phyloP scores from a whole-genome alignment of 2,888 invertebrate species.

The Pammene fasciana region DNA sequence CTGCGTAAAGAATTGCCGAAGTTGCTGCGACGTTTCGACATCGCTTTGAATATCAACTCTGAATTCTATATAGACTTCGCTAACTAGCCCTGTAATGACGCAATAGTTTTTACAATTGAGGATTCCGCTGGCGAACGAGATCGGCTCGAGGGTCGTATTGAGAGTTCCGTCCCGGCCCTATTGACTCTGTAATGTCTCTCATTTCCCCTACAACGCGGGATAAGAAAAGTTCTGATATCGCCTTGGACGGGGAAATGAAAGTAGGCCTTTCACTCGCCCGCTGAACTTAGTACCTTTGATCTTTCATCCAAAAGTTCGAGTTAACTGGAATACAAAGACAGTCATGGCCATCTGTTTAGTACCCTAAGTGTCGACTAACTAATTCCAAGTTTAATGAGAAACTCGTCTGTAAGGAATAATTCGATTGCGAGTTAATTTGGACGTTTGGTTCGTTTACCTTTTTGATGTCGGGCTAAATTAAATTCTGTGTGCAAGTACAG shows the following conservation, averaged over 20 bases:
- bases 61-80: constrained; percentile 45
- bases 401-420: constrained; percentile 70
- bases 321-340: constrained; percentile 75
- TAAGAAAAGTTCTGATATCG: constrained; percentile 77
- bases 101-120: constrained; percentile 53
- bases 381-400: constrained; percentile 78
- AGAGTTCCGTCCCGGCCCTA: constrained; percentile 72
- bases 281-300: constrained; percentile 79
- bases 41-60: constrained; percentile 63
- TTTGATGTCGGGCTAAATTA: constrained; percentile 52
- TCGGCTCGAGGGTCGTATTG: constrained; percentile 70
- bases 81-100: constrained; percentile 59
- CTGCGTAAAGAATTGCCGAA: constrained; percentile 59
- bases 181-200: constrained; percentile 80
- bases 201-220: constrained; percentile 75
- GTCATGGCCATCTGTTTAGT: constrained; percentile 71
- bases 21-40: constrained; percentile 57
- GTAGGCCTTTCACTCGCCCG: constrained; percentile 68
- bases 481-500: constrained; percentile 49
- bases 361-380: constrained; percentile 64
- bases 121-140: constrained; percentile 68
- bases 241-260: constrained; percentile 66
- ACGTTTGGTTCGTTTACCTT: constrained; percentile 55
- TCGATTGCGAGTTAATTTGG: constrained; percentile 66
- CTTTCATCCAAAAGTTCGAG: constrained; percentile 73